Base-by-base conservation (phyloP, 2,113 vertebrate species). In the Phylloscopus whistleri region DNA sequence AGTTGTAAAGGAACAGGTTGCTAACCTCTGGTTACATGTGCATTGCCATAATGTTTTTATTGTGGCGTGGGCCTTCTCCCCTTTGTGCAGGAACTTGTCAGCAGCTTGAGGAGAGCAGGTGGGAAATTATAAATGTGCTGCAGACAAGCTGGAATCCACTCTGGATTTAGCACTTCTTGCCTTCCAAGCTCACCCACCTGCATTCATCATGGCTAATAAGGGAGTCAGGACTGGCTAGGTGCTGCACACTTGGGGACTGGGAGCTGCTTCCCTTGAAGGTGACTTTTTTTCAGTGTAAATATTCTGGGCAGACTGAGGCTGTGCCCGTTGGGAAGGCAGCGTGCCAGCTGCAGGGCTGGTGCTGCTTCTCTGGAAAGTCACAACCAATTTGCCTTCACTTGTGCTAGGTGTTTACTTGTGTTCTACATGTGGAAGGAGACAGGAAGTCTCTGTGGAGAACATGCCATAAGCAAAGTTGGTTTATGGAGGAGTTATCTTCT, bases 101-200 rank as follows among this genome's bases (percentile, higher is more conserved):
- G 43, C 51, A 59, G 59, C 67, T 62, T 51, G 24, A 37, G 44
- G 77, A 23, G 60, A 87, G 66, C 76, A 80, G 83, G 73, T 91
- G 84, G 60, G 12, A 43, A 27, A 69, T 67, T 76, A 43, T 13
- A 67, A 78, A 91, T 81, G 73, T 89, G 44, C 60, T 74, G 84
- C 68, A 88, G 88, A 87, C 90, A 88, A 44, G 84, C 63, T 94
- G 95, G 92, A 87, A 87, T 85, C 69, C 66, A n/a, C 68, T 73
- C 37, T 56, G 60, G 48, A 53, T 79, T 88, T 89, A 80, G 79
- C 87, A 51, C 70, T 81, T 56, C n/a, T 69, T 76, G 79, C 85
- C 27, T 87, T 89, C 67, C 74, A 55, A 3, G 44, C 82, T 91
- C 27, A 30, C 43, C 41, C 52, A 35, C 58, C 53, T 81, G 15